These are phyloP conservation scores for Pachypanchax playfairii DNA, from an alignment of 2,113 vertebrate species.

Conservation along the genomic window DNA sequence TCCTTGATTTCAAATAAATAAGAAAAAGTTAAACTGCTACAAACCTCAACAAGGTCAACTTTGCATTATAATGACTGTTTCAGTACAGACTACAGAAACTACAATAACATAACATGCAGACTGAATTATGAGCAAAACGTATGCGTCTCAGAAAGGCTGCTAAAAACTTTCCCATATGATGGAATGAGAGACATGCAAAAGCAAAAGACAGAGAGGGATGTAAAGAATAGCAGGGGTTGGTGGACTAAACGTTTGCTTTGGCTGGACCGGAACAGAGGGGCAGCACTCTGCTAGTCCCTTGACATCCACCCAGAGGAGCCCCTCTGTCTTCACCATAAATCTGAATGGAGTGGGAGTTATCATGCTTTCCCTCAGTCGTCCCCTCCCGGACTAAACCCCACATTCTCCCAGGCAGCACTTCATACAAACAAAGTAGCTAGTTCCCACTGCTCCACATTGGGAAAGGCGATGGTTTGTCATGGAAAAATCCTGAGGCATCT, in stretches of 20 bases:
- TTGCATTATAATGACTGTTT: neutral
- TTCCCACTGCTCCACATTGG: slow-evolving; percentile 72
- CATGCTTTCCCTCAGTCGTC: slow-evolving; percentile 47
- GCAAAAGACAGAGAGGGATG: slow-evolving; percentile 50
- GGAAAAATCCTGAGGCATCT: slow-evolving; percentile 74
- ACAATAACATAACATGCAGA: slow-evolving; percentile 18
- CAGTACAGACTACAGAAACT: neutral
- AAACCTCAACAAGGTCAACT: neutral
- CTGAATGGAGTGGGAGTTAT: slow-evolving; percentile 75
- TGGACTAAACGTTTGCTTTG: slow-evolving; percentile 77
- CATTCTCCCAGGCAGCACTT: slow-evolving; percentile 75
- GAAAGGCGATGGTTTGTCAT: slow-evolving; percentile 72
- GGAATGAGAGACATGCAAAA: slow-evolving; percentile 16
- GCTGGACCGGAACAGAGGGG: slow-evolving; percentile 60
- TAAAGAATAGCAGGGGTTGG: slow-evolving; percentile 62
- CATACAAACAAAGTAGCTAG: slow-evolving; percentile 74
- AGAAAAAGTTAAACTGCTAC: neutral
- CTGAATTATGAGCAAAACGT: slow-evolving; percentile 20
- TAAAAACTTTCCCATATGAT: slow-evolving; percentile 46
- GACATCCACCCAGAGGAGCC: slow-evolving; percentile 70
- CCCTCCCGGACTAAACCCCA: slow-evolving; percentile 62
- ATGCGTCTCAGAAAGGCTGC: slow-evolving; percentile 6
- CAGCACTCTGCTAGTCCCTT: slow-evolving; percentile 56
- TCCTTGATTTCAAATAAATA: neutral
- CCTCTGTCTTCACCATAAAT: slow-evolving; percentile 72